Evolutionary conservation across 2,888 invertebrate genomes (phyloP), one percentile per base, ranked within the genome.

Genomic region (Aricia artaxerxes): DNA sequence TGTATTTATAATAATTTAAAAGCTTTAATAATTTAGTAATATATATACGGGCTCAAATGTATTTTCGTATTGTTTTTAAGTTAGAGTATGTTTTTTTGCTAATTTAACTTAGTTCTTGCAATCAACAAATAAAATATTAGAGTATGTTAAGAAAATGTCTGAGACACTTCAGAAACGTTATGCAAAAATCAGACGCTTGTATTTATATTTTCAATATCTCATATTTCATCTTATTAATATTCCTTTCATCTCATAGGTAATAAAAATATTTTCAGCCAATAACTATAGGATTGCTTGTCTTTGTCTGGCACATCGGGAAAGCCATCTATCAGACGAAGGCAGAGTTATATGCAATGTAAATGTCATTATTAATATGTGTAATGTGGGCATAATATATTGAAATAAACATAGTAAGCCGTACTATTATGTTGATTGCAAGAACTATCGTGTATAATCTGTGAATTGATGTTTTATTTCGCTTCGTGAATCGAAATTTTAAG

Each of bases 21-120:
- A 64, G 64, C 64, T 64, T 64, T 64, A 64, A 64, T 64, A 24
- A 31, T 31, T 64, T 64, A 64, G 24, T 64, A 31, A 31, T 61
- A 64, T 11, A 31, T 40, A 40, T 40, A 24, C 24, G 1, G 9
- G 64, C 64, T 64, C 64, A 64, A 64, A 2, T 64, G 31, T 64
- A 64, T 64, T 64, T 64, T 64, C 64, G 7, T 64, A 64, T 64
- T 24, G 13, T 31, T 64, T 64, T 64, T 64, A 64, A 64, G 64
- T 64, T 64, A 9, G 16, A 4, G 57, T 57, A 57, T 57, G 16
- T 57, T 57, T 57, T 16, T 57, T 57, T 57, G 57, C 57, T 57
- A 57, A 57, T 16, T 57, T 4, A 13, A 57, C 16, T 4, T 57
- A 16, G 57, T 57, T 57, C 4, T 57, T 57, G 57, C 57, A 57